These are phyloP conservation scores for Limnephilus rhombicus DNA, from an alignment of 2,888 invertebrate genomes.

Conservation along the genomic window DNA sequence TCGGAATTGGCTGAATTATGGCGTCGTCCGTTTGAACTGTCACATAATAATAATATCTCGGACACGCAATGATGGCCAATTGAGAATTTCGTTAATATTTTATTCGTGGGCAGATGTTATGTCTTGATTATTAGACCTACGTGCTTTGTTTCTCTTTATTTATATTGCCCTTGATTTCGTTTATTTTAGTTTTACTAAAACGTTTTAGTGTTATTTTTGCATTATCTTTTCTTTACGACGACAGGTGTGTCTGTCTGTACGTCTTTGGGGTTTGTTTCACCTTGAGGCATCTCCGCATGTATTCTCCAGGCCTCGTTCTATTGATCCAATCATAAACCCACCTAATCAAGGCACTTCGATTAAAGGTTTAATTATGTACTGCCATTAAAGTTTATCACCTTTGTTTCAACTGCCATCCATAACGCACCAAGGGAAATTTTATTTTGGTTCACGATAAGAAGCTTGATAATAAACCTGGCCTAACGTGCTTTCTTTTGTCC, in stretches of 20 bases:
- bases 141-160: neutral
- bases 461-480: neutral
- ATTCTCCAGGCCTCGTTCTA: neutral
- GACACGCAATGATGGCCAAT: constrained; percentile 27
- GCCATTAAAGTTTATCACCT: constrained; percentile 6
- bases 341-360: neutral
- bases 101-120: constrained; percentile 34
- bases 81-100: constrained; percentile 9
- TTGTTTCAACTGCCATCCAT: constrained; percentile 13
- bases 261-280: neutral
- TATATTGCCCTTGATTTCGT: neutral
- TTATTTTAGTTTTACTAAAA: neutral
- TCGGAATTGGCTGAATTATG: constrained; percentile 40
- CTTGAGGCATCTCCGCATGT: neutral
- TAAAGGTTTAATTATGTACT: neutral
- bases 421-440: neutral
- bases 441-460: neutral
- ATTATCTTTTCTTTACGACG: neutral
- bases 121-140: constrained; percentile 9
- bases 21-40: neutral
- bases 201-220: neutral
- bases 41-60: constrained; percentile 13
- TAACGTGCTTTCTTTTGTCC: neutral
- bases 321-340: constrained; percentile 3
- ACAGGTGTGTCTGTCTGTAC: neutral